Evolutionary conservation across 2,113 vertebrate species (phyloP), one percentile per base, ranked within the genome.

Genomic region (Proteles cristata): DNA sequence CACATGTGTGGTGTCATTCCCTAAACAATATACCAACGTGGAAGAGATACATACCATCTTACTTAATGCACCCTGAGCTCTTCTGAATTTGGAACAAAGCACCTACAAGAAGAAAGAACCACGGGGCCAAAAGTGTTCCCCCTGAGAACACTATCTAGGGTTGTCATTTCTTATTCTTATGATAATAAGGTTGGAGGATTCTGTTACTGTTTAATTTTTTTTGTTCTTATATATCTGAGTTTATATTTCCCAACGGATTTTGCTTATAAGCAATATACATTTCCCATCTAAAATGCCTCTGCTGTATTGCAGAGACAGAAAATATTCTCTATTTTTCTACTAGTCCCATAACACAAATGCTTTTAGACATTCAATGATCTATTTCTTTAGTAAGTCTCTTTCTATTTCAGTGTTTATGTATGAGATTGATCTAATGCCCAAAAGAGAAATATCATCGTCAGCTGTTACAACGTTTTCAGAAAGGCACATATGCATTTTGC

Each of bases 301-400:
- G 50, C 86, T 58, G 14, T 90, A 89, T 94, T 90, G 19, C 65
- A 95, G 61, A 94, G 58, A 81, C 53, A 76, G 94, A 96, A 97
- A 98, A 84, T 63, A 7, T 61, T 96, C n/a, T 45, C 9, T 79
- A n/a, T 90, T 95, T 95, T n/a, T 97, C 76, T 96, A 89, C 39
- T 15, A 1, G 0, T 94, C 79, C 92, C 15, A 55, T 88, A 98
- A 93, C 4, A 94, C 55, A 97, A 98, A 97, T 96, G 86, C 65
- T 97, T 92, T 97, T 94, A 97, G 82, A 96, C 88, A 77, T 50
- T 89, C 88, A 96, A 33, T 96, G 90, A 98, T 98, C 96, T 97
- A 94, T 98, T 98, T 74, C 96, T 97, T 98, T 89, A 98, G 82
- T 80, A 95, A 96, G n/a, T 97, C 93, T 96, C n/a, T 94, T 98